phyloP scores from a whole-genome alignment of 2,113 vertebrate genomes.

The Bettongia penicillata region DNA sequence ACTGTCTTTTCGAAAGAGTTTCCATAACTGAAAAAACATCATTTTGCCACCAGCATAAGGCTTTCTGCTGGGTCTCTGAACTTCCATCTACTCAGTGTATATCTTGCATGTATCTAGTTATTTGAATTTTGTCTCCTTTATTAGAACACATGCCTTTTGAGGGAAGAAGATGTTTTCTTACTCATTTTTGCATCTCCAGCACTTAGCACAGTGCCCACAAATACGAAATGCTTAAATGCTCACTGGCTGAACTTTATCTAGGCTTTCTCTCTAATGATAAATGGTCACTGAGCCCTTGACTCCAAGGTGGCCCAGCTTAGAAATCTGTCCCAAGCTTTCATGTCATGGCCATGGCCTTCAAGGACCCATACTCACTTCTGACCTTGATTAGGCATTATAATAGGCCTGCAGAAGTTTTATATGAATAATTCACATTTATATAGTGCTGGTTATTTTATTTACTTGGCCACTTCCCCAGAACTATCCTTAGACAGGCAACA shows the following conservation, averaged over 20 bases:
- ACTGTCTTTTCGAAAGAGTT: neutral
- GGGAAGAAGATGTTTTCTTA: neutral
- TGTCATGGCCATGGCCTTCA: neutral
- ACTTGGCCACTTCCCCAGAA: neutral
- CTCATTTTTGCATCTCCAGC: neutral
- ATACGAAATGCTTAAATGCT: neutral
- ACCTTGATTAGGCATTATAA: neutral
- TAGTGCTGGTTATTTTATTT: neutral
- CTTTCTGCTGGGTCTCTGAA: neutral
- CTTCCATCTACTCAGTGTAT: neutral
- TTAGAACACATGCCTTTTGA: neutral
- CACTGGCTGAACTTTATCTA: neutral
- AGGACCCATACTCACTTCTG: neutral
- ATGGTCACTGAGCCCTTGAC: neutral
- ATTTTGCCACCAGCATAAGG: neutral
- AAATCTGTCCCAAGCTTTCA: neutral
- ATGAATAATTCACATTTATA: neutral
- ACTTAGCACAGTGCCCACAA: neutral
- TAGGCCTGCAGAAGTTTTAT: neutral
- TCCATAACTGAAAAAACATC: neutral
- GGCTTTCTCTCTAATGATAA: neutral
- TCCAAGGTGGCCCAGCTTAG: neutral
- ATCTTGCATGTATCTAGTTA: neutral
- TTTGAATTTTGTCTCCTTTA: neutral
- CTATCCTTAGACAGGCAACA: conserved; percentile 18